A percentile compares a stretch with the other conserved stretches of the same genome.
Evolutionary conservation across 2,888 invertebrate species (phyloP).

Genomic region (Opisthograptis luteolata): DNA sequence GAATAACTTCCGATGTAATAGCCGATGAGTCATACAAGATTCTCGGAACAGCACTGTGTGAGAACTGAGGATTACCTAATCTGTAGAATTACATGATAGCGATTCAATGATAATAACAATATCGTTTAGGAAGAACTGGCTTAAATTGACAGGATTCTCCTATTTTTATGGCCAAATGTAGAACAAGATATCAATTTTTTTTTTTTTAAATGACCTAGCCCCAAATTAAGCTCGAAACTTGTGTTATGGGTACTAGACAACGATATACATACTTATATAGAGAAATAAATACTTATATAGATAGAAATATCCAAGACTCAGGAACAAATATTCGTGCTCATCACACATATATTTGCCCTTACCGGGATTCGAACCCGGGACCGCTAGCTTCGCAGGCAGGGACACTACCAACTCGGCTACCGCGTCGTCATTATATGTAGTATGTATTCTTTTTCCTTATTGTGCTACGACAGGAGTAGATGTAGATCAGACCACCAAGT

Average conservation of each 20-base stretch:
- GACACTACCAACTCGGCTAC: too few species aligned
- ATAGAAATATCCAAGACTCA: too few species aligned
- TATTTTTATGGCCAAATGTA: neutral
- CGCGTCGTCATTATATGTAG: too few species aligned
- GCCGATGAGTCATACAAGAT: slow-evolving; percentile 58
- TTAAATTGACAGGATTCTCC: neutral
- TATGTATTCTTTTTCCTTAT: slow-evolving; percentile 35
- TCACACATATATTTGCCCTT: too few species aligned
- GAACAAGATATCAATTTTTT: neutral
- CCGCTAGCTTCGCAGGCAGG: too few species aligned
- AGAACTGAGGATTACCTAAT: slow-evolving; percentile 50
- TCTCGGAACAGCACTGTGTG: slow-evolving; percentile 50
- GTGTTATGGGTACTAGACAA: too few species aligned
- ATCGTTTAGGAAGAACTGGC: neutral
- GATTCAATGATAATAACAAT: slow-evolving; percentile 15
- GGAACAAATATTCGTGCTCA: too few species aligned
- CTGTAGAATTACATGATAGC: slow-evolving; percentile 30
- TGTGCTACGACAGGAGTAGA: slow-evolving; percentile 14
- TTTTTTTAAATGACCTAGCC: too few species aligned
- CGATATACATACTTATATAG: too few species aligned
- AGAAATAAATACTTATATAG: too few species aligned
- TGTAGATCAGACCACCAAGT: slow-evolving; percentile 45
- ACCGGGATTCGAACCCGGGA: too few species aligned
- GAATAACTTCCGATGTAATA: slow-evolving; percentile 56
- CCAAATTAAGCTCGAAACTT: too few species aligned